Evolutionary conservation across 23 tunicate species (phyloP), one percentile per base, ranked within the genome.

Genomic region (Trididemnum clinides): DNA sequence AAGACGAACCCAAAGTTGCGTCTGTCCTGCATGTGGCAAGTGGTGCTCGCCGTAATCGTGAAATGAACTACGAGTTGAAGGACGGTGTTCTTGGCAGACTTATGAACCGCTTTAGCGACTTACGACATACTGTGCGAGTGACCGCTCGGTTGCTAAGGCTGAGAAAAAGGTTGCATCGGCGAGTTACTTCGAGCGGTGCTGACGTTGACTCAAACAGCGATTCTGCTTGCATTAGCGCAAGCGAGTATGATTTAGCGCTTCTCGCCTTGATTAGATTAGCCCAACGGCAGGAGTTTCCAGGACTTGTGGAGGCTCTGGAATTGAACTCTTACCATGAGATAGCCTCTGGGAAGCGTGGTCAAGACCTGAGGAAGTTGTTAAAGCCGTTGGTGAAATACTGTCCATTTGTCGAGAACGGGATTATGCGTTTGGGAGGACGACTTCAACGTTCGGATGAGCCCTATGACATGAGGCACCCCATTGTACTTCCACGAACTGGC

Each of bases 341-440:
- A 37, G 75, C 75, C 37, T 4, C 30, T 15, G 75, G 75, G 5
- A 66, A 66, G 37, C 18, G 25, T n/a, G 75, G 75, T 15, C 36
- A 23, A 5, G 36, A 6, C n/a, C 75, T 23, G 12, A 66, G n/a
- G n/a, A 36, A 66, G 31, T 15, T 37, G 5, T 29, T 32, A 4
- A 36, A 66, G 31, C 75, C 75, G 10, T 31, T 66, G 22, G 30
- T 66, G n/a, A 66, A 66, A 23, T 66, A 66, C 31, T 66, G 75
- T 66, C 75, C 75, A 28, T 10, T 66, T 66, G 75, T 66, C 7
- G 5, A 29, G 75, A 37, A 66, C 31, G 75, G 75, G 19, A 37
- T 66, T 36, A 32, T 66, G 5, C 75, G 75, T 66, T 30, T 66
- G 37, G 75, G 75, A 66, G 75, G 75, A 36, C 36, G 75, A 37